Conservation (phyloP, 2,888 invertebrate species). For the Lepidocyrtinus sp. region DNA sequence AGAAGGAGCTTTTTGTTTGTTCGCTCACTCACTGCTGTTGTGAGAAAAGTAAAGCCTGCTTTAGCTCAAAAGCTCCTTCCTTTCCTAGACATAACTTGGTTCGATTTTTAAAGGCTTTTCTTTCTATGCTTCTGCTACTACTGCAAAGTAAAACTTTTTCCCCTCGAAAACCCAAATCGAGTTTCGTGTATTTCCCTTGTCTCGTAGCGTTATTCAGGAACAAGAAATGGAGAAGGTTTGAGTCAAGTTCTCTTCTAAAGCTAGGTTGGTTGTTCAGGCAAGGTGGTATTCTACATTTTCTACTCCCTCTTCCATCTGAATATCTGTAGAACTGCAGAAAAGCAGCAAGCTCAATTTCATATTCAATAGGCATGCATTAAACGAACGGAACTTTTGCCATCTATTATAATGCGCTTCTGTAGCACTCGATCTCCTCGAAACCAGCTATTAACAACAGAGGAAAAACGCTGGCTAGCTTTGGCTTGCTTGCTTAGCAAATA, state of each 20-base stretch:
- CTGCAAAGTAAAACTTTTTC: slow-evolving; percentile 8
- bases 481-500: too few relatives aligned
- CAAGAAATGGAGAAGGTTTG: background rate
- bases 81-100: background rate
- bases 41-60: background rate
- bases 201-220: background rate
- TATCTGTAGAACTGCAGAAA: too few relatives aligned
- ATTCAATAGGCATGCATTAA: background rate
- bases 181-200: background rate
- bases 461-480: background rate
- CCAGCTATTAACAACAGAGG: too few relatives aligned
- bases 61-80: background rate
- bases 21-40: too few relatives aligned
- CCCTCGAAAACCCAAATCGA: background rate
- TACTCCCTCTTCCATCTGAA: background rate
- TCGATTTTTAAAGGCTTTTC: background rate
- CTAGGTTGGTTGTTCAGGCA: background rate
- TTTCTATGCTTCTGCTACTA: background rate
- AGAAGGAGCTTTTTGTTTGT: background rate
- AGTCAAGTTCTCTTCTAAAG: background rate
- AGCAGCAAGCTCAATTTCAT: background rate
- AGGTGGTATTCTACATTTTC: too few relatives aligned
- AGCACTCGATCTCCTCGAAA: background rate
- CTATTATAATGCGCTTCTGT: too few relatives aligned
- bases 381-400: slow-evolving; percentile 4